Percentiles rank a stretch among this genome's conserved stretches.
These are phyloP conservation scores for Crossocerus cetratus DNA, from an alignment of 2,888 invertebrate species.

Conservation along the genomic window DNA sequence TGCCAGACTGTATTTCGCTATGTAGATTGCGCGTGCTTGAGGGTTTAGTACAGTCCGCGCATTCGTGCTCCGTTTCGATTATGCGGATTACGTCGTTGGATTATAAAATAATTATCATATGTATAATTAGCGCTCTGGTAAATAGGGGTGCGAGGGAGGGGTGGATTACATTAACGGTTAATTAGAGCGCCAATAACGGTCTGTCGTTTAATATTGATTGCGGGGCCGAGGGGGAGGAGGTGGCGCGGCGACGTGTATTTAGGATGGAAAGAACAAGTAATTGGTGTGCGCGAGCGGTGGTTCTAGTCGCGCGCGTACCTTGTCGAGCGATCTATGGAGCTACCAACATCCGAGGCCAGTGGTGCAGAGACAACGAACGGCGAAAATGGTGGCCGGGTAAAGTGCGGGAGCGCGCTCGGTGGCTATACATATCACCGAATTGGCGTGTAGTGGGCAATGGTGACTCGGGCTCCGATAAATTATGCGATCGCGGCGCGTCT, in stretches of 20 bases:
- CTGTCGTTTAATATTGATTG: conserved; percentile 43
- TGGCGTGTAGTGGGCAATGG: conserved; percentile 11
- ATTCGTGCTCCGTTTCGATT: conserved; percentile 9
- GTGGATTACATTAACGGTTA: conserved; percentile 49
- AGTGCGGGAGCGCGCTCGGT: too few species aligned
- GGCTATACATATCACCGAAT: too few species aligned
- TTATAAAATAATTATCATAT: conserved; percentile 32
- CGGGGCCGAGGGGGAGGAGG: conserved; percentile 4
- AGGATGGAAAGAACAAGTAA: conserved; percentile 47
- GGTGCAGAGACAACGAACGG: conserved; percentile 15
- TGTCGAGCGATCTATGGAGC: conserved; percentile 37
- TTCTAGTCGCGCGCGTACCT: conserved; percentile 31
- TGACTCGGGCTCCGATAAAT: conserved; percentile 3
- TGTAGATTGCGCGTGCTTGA: too few species aligned
- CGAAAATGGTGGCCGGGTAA: conserved; percentile 17
- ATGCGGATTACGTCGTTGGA: conserved; percentile 4
- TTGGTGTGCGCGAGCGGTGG: conserved; percentile 40
- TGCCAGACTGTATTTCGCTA: too few species aligned
- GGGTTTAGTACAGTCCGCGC: background rate
- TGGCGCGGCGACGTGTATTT: conserved; percentile 30
- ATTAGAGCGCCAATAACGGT: conserved; percentile 35
- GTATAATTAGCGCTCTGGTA: conserved; percentile 33
- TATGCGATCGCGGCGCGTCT: too few species aligned
- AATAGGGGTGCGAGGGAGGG: too few species aligned
- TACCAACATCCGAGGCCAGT: conserved; percentile 26